These are phyloP conservation scores for Drosophila jambulina DNA, from an alignment of 1,140 invertebrate genomes.

Conservation along the genomic window DNA sequence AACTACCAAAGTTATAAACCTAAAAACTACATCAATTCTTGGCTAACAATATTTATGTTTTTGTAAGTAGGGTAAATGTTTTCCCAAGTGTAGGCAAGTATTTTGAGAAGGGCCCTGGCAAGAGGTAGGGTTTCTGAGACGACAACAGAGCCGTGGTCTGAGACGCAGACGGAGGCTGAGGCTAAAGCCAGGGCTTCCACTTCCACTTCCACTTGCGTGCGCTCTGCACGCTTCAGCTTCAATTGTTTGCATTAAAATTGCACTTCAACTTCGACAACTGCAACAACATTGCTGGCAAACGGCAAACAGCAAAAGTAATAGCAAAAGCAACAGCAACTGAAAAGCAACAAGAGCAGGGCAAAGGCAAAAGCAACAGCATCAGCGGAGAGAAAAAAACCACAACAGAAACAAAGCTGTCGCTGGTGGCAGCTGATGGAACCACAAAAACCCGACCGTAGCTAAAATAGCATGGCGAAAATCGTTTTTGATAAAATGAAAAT, in stretches of 20 bases:
- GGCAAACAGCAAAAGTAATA: constrained; percentile 1
- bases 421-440: constrained; percentile 55
- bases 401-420: constrained; percentile 57
- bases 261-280: constrained; percentile 79
- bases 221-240: constrained; percentile 79
- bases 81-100: constrained; percentile 10
- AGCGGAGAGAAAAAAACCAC: constrained; percentile 31
- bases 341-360: constrained; percentile 44
- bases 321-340: constrained; percentile 18
- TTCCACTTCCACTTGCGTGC: constrained; percentile 64
- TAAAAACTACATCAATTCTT: neutral
- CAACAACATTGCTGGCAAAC: constrained; percentile 52
- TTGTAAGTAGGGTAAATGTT: neutral
- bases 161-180: constrained; percentile 33
- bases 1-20: neutral
- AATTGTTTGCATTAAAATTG: constrained; percentile 83
- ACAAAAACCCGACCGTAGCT: constrained; percentile 64
- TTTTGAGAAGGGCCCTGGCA: constrained; percentile 25
- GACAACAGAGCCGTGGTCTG: neutral
- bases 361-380: constrained; percentile 19
- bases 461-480: constrained; percentile 75
- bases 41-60: no score
- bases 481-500: constrained; percentile 75
- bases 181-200: constrained; percentile 36
- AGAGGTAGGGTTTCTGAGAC: constrained; percentile 14